Conservation (phyloP, 64 coral and sea anemone species). For the Montipora cactus region DNA sequence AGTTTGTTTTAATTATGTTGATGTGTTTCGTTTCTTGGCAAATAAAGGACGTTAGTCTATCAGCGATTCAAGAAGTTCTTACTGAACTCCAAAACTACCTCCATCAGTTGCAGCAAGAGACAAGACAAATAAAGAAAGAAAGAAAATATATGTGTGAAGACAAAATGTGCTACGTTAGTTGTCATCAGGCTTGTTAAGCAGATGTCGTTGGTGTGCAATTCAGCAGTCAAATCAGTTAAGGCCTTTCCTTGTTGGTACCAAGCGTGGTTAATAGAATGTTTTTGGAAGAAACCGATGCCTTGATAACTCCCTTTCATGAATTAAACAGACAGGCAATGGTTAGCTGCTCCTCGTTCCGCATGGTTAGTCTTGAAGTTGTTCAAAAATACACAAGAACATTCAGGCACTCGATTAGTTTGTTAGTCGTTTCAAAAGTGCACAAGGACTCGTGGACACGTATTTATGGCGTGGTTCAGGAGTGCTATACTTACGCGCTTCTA, state of each 20-base stretch:
- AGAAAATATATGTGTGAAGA: neutral
- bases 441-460: conserved; percentile 17
- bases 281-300: neutral
- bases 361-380: neutral
- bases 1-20: no score
- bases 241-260: neutral
- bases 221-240: no score
- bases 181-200: neutral
- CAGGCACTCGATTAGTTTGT: conserved; percentile 12
- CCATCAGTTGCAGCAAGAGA: neutral
- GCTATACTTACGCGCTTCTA: conserved; percentile 73
- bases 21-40: no score
- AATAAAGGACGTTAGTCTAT: no score
- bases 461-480: conserved; percentile 50
- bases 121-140: neutral
- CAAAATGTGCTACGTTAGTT: neutral
- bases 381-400: neutral
- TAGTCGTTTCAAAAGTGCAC: conserved; percentile 24
- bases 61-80: no score
- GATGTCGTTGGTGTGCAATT: neutral
- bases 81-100: neutral
- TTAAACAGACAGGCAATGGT: neutral
- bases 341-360: neutral
- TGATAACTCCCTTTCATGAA: neutral
- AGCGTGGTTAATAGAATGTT: neutral